These are phyloP conservation scores for Apotomis turbidana DNA, from an alignment of 2,888 invertebrate species.

Conservation along the genomic window DNA sequence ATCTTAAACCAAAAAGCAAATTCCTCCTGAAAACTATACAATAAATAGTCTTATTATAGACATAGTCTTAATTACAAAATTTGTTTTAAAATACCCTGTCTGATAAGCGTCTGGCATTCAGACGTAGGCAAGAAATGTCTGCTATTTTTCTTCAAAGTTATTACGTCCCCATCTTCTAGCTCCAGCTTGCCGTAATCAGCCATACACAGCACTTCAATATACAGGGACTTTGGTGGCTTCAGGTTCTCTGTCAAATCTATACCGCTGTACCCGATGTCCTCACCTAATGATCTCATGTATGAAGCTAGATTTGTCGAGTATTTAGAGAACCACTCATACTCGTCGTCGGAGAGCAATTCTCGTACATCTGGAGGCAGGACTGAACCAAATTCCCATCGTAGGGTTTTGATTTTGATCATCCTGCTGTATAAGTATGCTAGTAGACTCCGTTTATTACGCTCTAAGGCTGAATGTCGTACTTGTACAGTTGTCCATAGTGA, in stretches of 20 bases:
- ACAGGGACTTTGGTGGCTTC: slow-evolving; percentile 95
- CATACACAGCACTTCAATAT: slow-evolving; percentile 95
- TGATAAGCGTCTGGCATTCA: slow-evolving; percentile 94
- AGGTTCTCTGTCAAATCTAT: slow-evolving; percentile 94
- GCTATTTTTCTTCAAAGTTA: slow-evolving; percentile 94
- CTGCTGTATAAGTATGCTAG: slow-evolving; percentile 93
- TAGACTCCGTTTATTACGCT: slow-evolving; percentile 95
- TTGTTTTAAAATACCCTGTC: slow-evolving; percentile 95
- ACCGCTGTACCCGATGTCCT: slow-evolving; percentile 86
- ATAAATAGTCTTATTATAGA: neutral
- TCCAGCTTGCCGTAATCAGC: slow-evolving; percentile 97
- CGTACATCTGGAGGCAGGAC: slow-evolving; percentile 94
- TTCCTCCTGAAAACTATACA: neutral
- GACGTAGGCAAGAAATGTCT: slow-evolving; percentile 94
- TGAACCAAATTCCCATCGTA: slow-evolving; percentile 98
- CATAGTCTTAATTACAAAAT: slow-evolving; percentile 64
- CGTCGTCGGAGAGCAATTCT: slow-evolving; percentile 90
- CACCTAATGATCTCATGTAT: slow-evolving; percentile 96
- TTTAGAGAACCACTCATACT: slow-evolving; percentile 93
- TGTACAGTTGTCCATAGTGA: slow-evolving; percentile 90
- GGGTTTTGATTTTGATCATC: slow-evolving; percentile 90
- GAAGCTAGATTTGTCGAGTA: slow-evolving; percentile 93
- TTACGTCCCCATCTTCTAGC: slow-evolving; percentile 95
- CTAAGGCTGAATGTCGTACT: slow-evolving; percentile 92
- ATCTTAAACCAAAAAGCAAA: too few relatives aligned